Evolutionary conservation across 2,113 vertebrate species (phyloP).

Genomic region (Ancistrus triradiatus): DNA sequence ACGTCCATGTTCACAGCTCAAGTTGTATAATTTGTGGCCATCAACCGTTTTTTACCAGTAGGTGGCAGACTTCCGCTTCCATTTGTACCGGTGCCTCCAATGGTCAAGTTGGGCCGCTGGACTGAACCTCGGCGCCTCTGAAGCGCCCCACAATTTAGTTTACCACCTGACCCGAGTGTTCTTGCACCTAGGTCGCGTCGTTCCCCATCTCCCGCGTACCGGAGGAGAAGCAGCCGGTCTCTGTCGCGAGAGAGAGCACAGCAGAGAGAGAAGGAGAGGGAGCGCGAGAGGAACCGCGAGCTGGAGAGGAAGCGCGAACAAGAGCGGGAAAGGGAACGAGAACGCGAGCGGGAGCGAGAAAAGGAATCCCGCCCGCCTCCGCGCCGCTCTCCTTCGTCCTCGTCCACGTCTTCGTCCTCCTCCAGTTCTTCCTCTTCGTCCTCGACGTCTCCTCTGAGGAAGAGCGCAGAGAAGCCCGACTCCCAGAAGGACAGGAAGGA

Average conservation of each 20-base stretch:
- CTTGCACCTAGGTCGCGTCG: constrained; percentile 50
- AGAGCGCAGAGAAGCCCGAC: constrained; percentile 7
- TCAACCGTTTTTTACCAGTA: too few relatives aligned
- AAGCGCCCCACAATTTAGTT: too few relatives aligned
- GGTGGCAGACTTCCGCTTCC: too few relatives aligned
- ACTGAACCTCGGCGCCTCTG: too few relatives aligned
- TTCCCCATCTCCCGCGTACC: constrained; percentile 56
- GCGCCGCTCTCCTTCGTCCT: constrained; percentile 45
- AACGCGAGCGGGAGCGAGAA: constrained; percentile 29
- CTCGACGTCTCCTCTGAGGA: constrained; percentile 42
- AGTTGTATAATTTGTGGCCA: too few relatives aligned
- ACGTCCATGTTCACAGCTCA: too few relatives aligned
- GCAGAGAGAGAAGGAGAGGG: constrained; percentile 43
- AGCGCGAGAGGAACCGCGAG: constrained; percentile 37
- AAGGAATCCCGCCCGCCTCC: constrained; percentile 23
- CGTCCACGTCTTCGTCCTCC: constrained; percentile 59
- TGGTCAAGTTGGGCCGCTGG: too few relatives aligned
- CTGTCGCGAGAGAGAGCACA: constrained; percentile 55
- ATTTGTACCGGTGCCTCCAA: too few relatives aligned
- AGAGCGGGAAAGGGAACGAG: constrained; percentile 38
- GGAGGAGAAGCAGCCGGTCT: constrained; percentile 59
- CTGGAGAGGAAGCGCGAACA: constrained; percentile 37
- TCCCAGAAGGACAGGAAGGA: constrained; percentile 28
- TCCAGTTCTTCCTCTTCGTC: constrained; percentile 62
- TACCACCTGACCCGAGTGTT: too few relatives aligned